phyloP scores from a whole-genome alignment of 2,113 vertebrate species.

The Raja brachyura region DNA sequence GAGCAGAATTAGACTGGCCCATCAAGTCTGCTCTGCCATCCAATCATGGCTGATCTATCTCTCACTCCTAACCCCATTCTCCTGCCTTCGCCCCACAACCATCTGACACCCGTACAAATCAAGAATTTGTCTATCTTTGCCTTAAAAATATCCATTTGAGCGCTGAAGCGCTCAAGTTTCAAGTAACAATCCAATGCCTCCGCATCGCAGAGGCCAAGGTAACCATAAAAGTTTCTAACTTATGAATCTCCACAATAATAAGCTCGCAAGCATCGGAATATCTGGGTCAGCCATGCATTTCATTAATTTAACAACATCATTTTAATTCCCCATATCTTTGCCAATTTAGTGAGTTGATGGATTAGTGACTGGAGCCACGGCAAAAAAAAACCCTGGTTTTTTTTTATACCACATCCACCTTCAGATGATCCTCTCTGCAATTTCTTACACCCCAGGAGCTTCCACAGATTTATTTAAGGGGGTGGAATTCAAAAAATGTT shows the following conservation, averaged over 20 bases:
- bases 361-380: background rate
- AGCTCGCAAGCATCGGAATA: background rate
- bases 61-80: too few species aligned
- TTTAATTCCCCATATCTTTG: background rate
- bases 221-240: background rate
- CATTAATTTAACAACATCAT: slow-evolving; percentile 14
- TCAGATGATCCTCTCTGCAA: background rate
- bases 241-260: background rate
- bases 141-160: too few species aligned
- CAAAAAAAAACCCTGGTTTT: background rate
- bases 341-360: background rate
- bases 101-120: too few species aligned
- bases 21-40: too few species aligned
- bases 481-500: background rate
- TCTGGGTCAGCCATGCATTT: background rate
- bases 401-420: background rate
- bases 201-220: background rate
- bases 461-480: background rate
- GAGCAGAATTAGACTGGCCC: too few species aligned
- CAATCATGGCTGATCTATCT: too few species aligned
- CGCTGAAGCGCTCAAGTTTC: background rate
- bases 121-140: too few species aligned
- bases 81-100: too few species aligned
- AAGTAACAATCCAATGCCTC: background rate
- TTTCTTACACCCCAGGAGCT: background rate